Evolutionary conservation across 2,888 invertebrate genomes (phyloP), one percentile per base, ranked within the genome.

Genomic region (Heliconius aoede): DNA sequence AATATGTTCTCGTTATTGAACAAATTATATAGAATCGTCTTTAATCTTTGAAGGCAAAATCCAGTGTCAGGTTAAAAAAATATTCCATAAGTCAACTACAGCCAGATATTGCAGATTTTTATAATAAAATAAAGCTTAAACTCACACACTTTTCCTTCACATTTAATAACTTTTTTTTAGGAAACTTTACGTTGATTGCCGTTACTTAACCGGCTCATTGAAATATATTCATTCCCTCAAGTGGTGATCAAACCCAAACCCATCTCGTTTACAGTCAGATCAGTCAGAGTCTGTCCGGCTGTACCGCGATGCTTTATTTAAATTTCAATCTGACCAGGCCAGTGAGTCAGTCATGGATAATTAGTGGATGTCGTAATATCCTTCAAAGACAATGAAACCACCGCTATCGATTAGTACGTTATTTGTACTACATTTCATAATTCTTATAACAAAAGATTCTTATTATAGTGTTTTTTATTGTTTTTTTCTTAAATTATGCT

Each of bases 361-460:
- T 82, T 82, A 78, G 77, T 69, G 40, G 28, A 74, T 82, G 79
- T 68, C 74, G 81, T 73, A 82, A 82, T 77, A 69, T 80, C 81
- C 81, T 74, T 61, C 73, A 72, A 72, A 82, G 74, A 80, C 82
- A 82, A 82, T 80, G 79, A 76, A 80, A 74, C 78, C 78, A 76
- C 24, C 61, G 76, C 78, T 73, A 76, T 79, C 79, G 73, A 74
- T 72, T 64, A 40, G 74, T 58, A 40, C 46, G 55, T 77, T 79
- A 75, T 79, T 73, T 77, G 51, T 64, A 67, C 72, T 51, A 32
- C 13, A 72, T 78, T 72, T n/a, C 62, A 26, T 58, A 65, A 76
- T 60, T 71, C 58, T 18, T 51, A 65, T 55, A 32, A 73, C 40
- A 73, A 21, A 71, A 55, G 46, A 36, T 26, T 26, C 18, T 21